Evolutionary conservation across 1,140 invertebrate genomes (phyloP).

Genomic region (Dendroctonus valens): DNA sequence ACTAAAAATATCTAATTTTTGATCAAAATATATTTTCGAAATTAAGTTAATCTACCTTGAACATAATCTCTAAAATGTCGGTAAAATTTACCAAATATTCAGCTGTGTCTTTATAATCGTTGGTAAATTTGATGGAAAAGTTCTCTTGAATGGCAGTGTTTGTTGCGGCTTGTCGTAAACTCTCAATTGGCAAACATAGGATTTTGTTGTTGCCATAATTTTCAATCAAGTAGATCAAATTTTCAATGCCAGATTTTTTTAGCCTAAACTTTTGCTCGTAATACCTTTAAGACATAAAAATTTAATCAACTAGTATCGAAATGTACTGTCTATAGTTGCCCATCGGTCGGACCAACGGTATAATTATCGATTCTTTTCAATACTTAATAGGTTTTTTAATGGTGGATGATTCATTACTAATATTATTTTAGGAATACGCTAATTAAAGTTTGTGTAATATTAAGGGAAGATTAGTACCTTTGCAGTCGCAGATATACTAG

Average conservation of each 20-base stretch:
- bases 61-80: conserved; percentile 62
- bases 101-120: conserved; percentile 70
- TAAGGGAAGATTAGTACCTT: too few relatives aligned
- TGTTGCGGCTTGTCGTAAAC: conserved; percentile 76
- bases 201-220: conserved; percentile 65
- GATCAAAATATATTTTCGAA: conserved; percentile 1
- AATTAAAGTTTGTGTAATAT: too few relatives aligned
- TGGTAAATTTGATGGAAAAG: conserved; percentile 78
- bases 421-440: too few relatives aligned
- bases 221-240: conserved; percentile 89
- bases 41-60: conserved; percentile 55
- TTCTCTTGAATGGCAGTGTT: conserved; percentile 85
- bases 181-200: conserved; percentile 68
- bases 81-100: conserved; percentile 79
- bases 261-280: conserved; percentile 95
- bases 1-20: conserved; percentile 52
- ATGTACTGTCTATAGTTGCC: too few relatives aligned
- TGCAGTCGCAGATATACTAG: too few relatives aligned
- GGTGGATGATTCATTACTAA: too few relatives aligned
- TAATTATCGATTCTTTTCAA: too few relatives aligned
- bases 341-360: too few relatives aligned
- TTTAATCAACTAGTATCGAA: too few relatives aligned
- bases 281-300: conserved; percentile 59
- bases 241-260: conserved; percentile 73
- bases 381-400: too few relatives aligned